phyloP scores from a whole-genome alignment of 2,113 vertebrate species.

The Ageneiosus marmoratus region DNA sequence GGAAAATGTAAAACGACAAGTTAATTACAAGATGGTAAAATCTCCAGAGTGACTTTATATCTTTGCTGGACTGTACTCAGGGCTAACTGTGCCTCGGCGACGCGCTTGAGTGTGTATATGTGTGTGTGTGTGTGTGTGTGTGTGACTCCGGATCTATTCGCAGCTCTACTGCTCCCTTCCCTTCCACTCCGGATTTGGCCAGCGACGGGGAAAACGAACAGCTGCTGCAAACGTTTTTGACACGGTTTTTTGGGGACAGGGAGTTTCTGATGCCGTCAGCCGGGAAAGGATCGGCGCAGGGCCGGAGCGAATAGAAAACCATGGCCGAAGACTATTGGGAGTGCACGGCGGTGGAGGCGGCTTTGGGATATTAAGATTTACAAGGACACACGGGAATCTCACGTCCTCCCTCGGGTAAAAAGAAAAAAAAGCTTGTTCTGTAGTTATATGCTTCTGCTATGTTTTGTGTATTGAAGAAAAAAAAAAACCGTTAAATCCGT shows the following conservation, averaged over 20 bases:
- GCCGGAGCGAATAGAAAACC: slow-evolving; percentile 41
- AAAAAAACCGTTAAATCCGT: neutral
- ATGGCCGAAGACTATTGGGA: slow-evolving; percentile 67
- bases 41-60: neutral
- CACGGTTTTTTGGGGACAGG: slow-evolving; percentile 41
- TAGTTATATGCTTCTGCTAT: neutral
- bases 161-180: slow-evolving; percentile 48
- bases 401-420: slow-evolving; percentile 50
- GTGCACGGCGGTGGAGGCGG: slow-evolving; percentile 31
- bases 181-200: slow-evolving; percentile 57
- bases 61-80: neutral
- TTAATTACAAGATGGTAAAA: neutral
- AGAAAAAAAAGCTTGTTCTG: neutral
- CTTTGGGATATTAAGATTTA: slow-evolving; percentile 57
- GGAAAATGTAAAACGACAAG: neutral
- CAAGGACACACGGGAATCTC: slow-evolving; percentile 57
- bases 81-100: slow-evolving; percentile 40
- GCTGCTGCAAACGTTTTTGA: slow-evolving; percentile 50
- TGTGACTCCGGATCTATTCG: slow-evolving; percentile 63
- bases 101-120: slow-evolving; percentile 45
- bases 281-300: slow-evolving; percentile 22
- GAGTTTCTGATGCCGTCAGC: slow-evolving; percentile 48
- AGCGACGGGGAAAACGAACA: slow-evolving; percentile 42
- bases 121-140: too few relatives aligned
- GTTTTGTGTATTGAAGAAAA: neutral